Conservation (phyloP, 92 coral and sea anemone genomes). For the Epizoanthus illoricatus region DNA sequence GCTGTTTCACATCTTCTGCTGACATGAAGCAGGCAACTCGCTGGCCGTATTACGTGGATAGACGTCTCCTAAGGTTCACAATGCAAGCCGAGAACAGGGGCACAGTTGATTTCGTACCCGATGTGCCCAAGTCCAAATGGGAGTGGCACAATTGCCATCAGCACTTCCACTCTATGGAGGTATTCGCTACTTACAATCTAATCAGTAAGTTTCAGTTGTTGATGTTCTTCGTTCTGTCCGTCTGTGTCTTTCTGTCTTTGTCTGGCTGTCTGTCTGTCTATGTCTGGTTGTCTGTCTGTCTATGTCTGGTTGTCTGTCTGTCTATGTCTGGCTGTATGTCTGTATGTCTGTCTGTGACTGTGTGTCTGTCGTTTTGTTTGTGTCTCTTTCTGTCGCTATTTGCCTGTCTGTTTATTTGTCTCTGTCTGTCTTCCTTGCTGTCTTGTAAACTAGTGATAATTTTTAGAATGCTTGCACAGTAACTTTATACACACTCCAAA, state of each 20-base stretch:
- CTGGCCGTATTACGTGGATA: neutral
- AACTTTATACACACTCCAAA: too few species aligned
- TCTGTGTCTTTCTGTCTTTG: neutral
- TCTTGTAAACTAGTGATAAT: too few species aligned
- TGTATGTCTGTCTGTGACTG: neutral
- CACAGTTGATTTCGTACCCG: constrained; percentile 68
- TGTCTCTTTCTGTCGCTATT: too few species aligned
- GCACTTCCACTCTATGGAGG: constrained; percentile 94
- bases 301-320: neutral
- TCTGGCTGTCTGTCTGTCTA: neutral
- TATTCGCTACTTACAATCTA: constrained; percentile 76
- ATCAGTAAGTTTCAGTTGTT: constrained; percentile 59
- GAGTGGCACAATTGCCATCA: constrained; percentile 86
- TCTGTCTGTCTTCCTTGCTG: too few species aligned
- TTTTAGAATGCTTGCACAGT: too few species aligned
- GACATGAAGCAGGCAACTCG: neutral
- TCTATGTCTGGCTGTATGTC: neutral
- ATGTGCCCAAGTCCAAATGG: constrained; percentile 65
- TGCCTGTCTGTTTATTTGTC: neutral
- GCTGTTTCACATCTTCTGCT: constrained; percentile 30
- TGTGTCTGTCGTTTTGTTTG: neutral
- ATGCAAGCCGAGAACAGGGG: constrained; percentile 84
- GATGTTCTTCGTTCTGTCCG: neutral
- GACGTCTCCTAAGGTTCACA: constrained; percentile 82
- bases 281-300: neutral